A percentile compares a stretch with the other conserved stretches of the same genome.
Evolutionary conservation across 2,113 vertebrate genomes (phyloP).

Genomic region (Marmota flaviventris): DNA sequence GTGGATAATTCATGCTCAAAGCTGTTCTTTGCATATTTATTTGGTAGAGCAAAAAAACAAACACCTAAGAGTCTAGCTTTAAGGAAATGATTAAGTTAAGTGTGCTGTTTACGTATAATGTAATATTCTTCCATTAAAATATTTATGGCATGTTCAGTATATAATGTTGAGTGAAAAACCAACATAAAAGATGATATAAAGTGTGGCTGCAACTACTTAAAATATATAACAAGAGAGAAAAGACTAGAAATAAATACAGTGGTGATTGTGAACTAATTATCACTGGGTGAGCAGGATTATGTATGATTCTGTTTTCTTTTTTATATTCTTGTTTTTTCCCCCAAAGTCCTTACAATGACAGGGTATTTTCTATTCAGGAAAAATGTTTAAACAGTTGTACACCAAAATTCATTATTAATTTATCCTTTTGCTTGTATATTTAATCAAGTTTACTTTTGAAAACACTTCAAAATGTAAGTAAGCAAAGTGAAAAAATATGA

Average conservation of each 20-base stretch:
- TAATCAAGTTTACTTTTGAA: slow-evolving; percentile 52
- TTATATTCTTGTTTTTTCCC: background rate
- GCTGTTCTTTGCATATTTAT: slow-evolving; percentile 20
- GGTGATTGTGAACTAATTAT: slow-evolving; percentile 34
- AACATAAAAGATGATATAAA: background rate
- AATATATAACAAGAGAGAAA: slow-evolving; percentile 43
- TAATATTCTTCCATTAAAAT: slow-evolving; percentile 58
- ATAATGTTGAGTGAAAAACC: slow-evolving; percentile 35
- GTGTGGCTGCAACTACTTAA: slow-evolving; percentile 35
- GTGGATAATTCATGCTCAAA: slow-evolving; percentile 28
- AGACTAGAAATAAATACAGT: background rate
- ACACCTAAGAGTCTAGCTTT: slow-evolving; percentile 4
- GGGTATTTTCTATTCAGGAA: slow-evolving; percentile 38
- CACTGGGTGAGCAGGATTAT: slow-evolving; percentile 3
- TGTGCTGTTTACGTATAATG: slow-evolving; percentile 26
- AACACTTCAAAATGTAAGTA: slow-evolving; percentile 44
- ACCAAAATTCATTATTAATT: slow-evolving; percentile 31
- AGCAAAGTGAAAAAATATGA: background rate
- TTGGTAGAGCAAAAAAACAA: slow-evolving; percentile 20
- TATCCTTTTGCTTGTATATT: background rate
- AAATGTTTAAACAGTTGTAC: slow-evolving; percentile 31
- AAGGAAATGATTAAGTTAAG: slow-evolving; percentile 43
- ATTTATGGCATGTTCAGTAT: slow-evolving; percentile 7
- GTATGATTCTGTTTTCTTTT: background rate
- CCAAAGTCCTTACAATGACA: background rate